phyloP scores from a whole-genome alignment of 2,113 vertebrate species.

The Apaloderma vittatum region DNA sequence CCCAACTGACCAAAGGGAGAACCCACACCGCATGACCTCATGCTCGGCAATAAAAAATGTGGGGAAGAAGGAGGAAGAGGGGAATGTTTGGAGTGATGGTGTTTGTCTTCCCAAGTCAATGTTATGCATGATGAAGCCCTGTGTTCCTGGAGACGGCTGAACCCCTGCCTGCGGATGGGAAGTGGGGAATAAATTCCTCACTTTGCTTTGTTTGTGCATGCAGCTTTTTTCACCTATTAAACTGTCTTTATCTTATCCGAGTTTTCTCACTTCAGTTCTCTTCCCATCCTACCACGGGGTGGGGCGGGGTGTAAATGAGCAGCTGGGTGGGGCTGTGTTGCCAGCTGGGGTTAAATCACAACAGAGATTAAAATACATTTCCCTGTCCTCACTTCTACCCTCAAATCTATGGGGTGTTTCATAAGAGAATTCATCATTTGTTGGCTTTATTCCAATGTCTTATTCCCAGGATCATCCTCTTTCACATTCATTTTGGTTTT shows the following conservation, averaged over 20 bases:
- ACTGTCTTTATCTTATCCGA: neutral
- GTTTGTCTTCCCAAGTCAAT: neutral
- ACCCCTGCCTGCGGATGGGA: neutral
- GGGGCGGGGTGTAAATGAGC: neutral
- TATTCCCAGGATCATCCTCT: neutral
- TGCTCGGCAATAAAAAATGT: neutral
- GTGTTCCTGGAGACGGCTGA: neutral
- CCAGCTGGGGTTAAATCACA: neutral
- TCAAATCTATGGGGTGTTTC: neutral
- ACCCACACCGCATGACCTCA: fast-evolving
- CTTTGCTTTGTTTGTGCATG: fast-evolving
- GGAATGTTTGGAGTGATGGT: fast-evolving
- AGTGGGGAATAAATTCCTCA: neutral
- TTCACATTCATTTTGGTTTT: neutral
- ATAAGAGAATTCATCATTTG: neutral
- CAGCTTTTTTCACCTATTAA: neutral
- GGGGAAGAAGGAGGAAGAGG: neutral
- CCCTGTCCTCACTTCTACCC: neutral
- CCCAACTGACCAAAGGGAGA: neutral
- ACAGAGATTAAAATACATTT: neutral
- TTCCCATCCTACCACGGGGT: neutral
- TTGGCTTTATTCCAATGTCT: neutral
- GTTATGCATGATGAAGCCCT: neutral
- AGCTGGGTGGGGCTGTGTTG: neutral
- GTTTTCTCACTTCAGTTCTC: neutral